Conservation (phyloP, 2,113 vertebrate species). For the Merops nubicus region DNA sequence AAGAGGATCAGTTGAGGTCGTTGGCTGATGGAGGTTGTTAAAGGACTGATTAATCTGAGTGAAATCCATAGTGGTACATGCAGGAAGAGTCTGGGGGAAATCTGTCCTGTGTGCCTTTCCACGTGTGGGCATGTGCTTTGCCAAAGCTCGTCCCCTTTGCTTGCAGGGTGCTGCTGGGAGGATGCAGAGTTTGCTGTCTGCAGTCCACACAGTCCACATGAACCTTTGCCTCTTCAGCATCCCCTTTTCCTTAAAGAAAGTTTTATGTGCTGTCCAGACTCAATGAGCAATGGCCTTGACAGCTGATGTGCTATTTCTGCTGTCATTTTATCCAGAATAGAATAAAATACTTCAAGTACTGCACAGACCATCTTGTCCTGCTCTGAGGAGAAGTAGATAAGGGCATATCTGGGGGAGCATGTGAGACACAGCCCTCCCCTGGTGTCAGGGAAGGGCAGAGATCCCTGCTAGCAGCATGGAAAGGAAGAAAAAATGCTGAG, state of each 20-base stretch:
- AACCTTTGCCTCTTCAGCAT: background rate
- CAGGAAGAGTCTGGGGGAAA: background rate
- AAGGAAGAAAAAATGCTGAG: background rate
- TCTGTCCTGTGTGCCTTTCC: background rate
- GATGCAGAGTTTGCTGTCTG: background rate
- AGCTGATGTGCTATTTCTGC: background rate
- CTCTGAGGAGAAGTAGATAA: background rate
- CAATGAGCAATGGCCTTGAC: background rate
- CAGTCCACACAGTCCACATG: background rate
- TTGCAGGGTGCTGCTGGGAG: background rate
- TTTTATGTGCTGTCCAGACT: background rate
- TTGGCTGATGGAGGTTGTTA: background rate
- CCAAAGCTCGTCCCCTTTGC: background rate
- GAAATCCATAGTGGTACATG: background rate
- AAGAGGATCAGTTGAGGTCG: background rate
- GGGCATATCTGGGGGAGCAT: background rate
- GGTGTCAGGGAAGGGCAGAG: background rate
- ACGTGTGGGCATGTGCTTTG: background rate
- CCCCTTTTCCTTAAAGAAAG: background rate
- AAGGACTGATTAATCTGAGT: background rate
- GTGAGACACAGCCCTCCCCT: background rate
- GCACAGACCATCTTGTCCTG: background rate
- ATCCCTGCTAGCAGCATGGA: background rate
- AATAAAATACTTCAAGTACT: background rate
- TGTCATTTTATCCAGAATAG: background rate